Evolutionary conservation across 1,140 invertebrate genomes (phyloP), one percentile per base, ranked within the genome.

Genomic region (Zaprionus gabonicus): DNA sequence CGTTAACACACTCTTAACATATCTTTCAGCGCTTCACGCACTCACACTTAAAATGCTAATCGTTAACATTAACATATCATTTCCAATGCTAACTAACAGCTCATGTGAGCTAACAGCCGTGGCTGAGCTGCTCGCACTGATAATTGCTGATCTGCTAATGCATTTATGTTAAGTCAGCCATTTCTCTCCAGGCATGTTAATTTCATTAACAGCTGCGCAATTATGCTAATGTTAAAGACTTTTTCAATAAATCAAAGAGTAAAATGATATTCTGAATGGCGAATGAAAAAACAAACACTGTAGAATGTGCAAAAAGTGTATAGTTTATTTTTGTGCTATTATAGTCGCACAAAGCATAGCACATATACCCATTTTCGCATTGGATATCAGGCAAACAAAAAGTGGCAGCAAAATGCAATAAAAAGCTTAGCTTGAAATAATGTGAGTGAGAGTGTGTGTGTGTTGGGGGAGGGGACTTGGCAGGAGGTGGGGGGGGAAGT

Each of bases 401-500:
- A 62, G 58, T 41, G 59, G 41, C 59, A 38, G 46, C 28, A 75
- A 67, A 76, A 63, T 71, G 77, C 73, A 79, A 79, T 79, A 79
- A 79, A 79, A 76, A 76, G 63, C 62, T 76, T 67, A 79, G 77
- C 60, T 70, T 17, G 34, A 36, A 53, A 57, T 58, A 69, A 9
- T 59, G 64, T 7, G 28, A 15, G n/a, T 46, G n/a, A 56, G 28
- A 46, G 38, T 27, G 62, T 13, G n/a, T 13, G n/a, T 25, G 56
- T 27, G 27, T 17, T 20, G 41, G 23, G 25, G 5, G 20, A 17
- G 20, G n/a, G 20, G 2, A 34, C 23, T 38, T 46, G 59, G 15
- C 53, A 17, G 41, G 5, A 41, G 23, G 46, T 20, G 20, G 15
- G 46, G 7, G 7, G 12, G 36, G 34, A 13, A 51, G 46, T 56